Evolutionary conservation across 2,888 invertebrate species (phyloP), one percentile per base, ranked within the genome.

Genomic region (Sinelater perroti): DNA sequence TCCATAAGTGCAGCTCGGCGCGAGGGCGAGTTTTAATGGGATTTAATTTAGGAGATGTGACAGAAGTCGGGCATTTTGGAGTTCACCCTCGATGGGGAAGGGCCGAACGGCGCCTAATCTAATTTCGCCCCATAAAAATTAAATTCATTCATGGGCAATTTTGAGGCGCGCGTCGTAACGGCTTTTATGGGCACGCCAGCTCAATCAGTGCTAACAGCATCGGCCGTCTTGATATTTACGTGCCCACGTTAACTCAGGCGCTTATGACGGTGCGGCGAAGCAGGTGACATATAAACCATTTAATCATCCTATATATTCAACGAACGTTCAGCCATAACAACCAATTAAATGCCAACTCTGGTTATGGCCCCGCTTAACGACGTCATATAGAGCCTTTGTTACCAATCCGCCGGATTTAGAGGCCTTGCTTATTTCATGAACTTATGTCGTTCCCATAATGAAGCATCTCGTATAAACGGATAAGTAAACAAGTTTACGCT

Each of bases 311-410:
- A 47, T 55, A 49, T 55, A 55, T 55, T 55, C 49, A 31, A 24
- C 47, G 26, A 55, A 47, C 55, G 55, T 49, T 40, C 45, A 49
- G 49, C 35, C 40, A 33, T 54, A 50, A 56, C 51, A 42, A 45
- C 60, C 60, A 62, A 62, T 62, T 62, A 62, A 55, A 60, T 57
- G 52, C 42, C 57, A 55, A 52, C 55, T 60, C 57, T 60, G 49
- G 49, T 62, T 57, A 56, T 58, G 33, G 57, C 56, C 42, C 51
- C 49, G 50, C 44, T 55, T 51, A 54, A 54, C 54, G 57, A 60
- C 51, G 60, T 60, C 58, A 57, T 60, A 60, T 54, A 57, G 33
- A 38, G 46, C 40, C 54, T 51, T 56, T 62, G 54, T 57, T 60
- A 38, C 44, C 31, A 28, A 54, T 53, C 21, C 13, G 36, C 35